Evolutionary conservation across 2,888 invertebrate species (phyloP).

Genomic region (Chrysotoxum bicinctum): DNA sequence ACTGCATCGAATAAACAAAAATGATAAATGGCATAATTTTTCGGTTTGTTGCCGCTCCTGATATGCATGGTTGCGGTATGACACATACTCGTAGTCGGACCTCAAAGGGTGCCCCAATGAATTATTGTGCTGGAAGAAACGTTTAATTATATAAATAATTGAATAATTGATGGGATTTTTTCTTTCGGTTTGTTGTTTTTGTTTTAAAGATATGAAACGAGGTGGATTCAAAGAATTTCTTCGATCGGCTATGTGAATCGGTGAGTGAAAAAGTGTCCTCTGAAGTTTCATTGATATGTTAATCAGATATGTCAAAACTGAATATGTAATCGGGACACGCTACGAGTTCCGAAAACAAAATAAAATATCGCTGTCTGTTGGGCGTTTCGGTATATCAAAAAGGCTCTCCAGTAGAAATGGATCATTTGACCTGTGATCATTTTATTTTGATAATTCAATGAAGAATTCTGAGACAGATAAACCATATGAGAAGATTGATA

Average conservation of each 20-base stretch:
- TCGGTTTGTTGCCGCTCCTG: constrained; percentile 62
- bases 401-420: too few relatives aligned
- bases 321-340: background rate
- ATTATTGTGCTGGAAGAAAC: constrained; percentile 48
- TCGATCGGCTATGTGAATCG: background rate
- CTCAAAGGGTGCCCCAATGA: constrained; percentile 61
- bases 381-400: too few relatives aligned
- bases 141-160: constrained; percentile 63
- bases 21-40: constrained; percentile 72
- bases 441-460: too few relatives aligned
- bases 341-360: too few relatives aligned
- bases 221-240: background rate
- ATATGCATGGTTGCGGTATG: constrained; percentile 49
- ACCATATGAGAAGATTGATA: too few relatives aligned
- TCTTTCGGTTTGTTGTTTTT: background rate
- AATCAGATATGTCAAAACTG: background rate
- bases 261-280: background rate
- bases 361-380: too few relatives aligned
- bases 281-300: background rate
- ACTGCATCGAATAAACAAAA: constrained; percentile 60
- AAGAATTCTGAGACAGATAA: too few relatives aligned
- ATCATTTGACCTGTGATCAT: too few relatives aligned
- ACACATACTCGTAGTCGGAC: background rate
- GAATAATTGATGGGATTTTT: constrained; percentile 53
- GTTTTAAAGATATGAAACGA: background rate